Evolutionary conservation across 2,797 vertebrate genomes (phyloP), one percentile per base, ranked within the genome.

Genomic region (Antennarius maculatus): DNA sequence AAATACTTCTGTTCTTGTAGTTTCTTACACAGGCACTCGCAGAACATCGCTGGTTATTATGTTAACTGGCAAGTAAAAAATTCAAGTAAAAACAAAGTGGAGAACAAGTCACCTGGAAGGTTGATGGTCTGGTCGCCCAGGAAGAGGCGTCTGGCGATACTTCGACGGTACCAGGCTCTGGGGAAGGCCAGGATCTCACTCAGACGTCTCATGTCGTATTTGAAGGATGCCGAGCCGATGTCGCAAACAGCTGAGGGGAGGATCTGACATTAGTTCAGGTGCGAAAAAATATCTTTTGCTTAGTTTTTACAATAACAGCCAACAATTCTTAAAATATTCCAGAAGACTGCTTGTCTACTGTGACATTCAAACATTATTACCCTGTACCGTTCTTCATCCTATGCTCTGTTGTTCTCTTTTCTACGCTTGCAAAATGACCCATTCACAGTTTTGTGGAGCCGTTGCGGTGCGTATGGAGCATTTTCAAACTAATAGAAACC

Each of bases 111-210:
- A 98, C 97, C 94, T 89, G 97, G 97, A 62, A 97, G 88, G 86
- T 96, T 99, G 84, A 99, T 97, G 42, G 97, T 99, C 78, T 99
- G 97, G 89, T 99, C 98, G 65, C 98, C 98, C 16, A 99, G 91
- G 82, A 99, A 99, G 18, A 99, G 94, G 55, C 98, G 94, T 12
- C 98, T 92, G 77, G 98, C 98, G 56, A 99, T 99, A 74, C 98
- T 99, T 42, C 98, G 94, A 9, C 98, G 94, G 78, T 99, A 99
- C 98, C 98, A 99, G 57, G 98, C 98, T 81, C 95, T 94, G 0
- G 98, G 98, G 80, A 99, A 99, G 31, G 97, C 98, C 80, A 99
- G 90, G 84, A 99, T 99, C 92, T 99, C 98, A 67, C 97, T 98
- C 79, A 99, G 94, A 23, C 98, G 93, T 17, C 98, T 93, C 98